These are phyloP conservation scores for Spilosoma lubricipeda DNA, from an alignment of 2,888 invertebrate genomes.

Conservation along the genomic window DNA sequence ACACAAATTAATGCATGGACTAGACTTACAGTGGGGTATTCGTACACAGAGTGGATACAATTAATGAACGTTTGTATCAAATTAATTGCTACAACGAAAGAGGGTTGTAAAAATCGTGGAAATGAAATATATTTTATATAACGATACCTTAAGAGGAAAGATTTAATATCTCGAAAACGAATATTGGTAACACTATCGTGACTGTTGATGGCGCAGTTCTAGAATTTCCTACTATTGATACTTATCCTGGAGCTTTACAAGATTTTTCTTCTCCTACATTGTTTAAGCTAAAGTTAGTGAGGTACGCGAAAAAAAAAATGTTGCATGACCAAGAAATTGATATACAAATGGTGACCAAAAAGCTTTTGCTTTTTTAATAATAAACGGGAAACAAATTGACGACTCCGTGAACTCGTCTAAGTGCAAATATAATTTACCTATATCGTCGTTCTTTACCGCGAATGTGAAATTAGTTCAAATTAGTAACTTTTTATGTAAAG, in stretches of 20 bases:
- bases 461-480: too few species aligned
- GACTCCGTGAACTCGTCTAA: too few species aligned
- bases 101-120: neutral
- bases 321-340: too few species aligned
- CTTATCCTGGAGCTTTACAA: neutral
- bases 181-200: neutral
- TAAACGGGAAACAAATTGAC: too few species aligned
- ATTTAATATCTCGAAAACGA: neutral
- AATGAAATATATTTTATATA: neutral
- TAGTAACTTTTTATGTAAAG: too few species aligned
- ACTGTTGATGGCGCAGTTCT: neutral
- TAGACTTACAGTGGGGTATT: neutral
- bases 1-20: constrained; percentile 3
- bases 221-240: neutral
- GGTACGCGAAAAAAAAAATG: neutral
- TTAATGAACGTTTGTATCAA: neutral
- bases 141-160: neutral
- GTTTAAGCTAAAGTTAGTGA: neutral
- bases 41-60: neutral
- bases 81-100: neutral
- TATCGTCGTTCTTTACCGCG: too few species aligned
- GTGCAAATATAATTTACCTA: too few species aligned
- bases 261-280: too few species aligned
- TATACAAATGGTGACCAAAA: too few species aligned
- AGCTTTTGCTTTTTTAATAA: too few species aligned